Evolutionary conservation across 2,797 vertebrate species (phyloP).

Genomic region (Chrysocyon brachyurus): DNA sequence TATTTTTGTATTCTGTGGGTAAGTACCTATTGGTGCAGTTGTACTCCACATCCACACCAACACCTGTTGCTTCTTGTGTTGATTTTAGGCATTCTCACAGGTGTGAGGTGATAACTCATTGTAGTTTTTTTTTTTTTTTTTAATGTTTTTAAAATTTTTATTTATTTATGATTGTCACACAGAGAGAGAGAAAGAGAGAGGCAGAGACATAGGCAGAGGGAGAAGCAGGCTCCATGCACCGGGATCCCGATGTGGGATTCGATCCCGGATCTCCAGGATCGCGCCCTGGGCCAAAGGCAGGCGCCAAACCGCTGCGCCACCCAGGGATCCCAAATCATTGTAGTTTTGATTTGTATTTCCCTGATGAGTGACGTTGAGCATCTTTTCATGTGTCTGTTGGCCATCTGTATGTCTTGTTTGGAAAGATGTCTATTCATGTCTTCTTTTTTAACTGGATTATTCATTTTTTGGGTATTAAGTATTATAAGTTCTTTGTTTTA

Average conservation of each 20-base stretch:
- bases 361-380: neutral
- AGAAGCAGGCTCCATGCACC: too few relatives aligned
- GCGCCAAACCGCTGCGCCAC: too few relatives aligned
- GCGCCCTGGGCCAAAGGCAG: too few relatives aligned
- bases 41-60: neutral
- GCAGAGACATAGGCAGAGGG: too few relatives aligned
- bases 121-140: neutral
- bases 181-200: too few relatives aligned
- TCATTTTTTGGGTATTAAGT: neutral
- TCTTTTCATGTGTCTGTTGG: neutral
- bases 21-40: neutral
- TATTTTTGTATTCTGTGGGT: neutral
- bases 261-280: too few relatives aligned
- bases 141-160: too few relatives aligned
- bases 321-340: neutral
- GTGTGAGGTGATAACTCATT: neutral
- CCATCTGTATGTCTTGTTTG: neutral
- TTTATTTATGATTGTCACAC: too few relatives aligned
- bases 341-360: neutral
- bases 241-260: too few relatives aligned
- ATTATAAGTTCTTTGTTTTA: neutral
- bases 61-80: neutral
- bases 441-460: neutral
- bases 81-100: neutral
- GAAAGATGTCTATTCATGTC: neutral